Evolutionary conservation across 1,140 invertebrate genomes (phyloP), one percentile per base, ranked within the genome.

Genomic region (Drosophila setifemur): DNA sequence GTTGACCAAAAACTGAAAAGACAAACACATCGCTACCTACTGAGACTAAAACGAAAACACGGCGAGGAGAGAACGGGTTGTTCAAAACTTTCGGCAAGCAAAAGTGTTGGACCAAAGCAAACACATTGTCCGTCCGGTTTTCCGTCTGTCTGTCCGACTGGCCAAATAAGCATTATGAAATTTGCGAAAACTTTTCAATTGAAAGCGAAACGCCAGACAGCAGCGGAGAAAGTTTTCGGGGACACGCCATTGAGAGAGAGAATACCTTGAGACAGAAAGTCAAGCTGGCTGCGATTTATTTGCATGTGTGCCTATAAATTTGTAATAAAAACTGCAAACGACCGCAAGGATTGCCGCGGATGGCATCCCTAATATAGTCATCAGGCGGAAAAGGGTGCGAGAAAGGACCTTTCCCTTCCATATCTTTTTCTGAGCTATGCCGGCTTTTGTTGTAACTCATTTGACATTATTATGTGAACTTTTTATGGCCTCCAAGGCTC

Each of bases 251-350:
- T n/a, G n/a, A n/a, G n/a, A 28, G 18, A 18, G 4, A 29, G 29
- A 19, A 47, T 31, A 53, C 31, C 40, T 43, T 33, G 8, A 25
- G 26, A 68, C 43, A 23, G 47, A 21, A 43, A 42, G 21, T 23
- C 11, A n/a, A n/a, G n/a, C 16, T 21, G 42, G 43, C 48, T 35
- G 71, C 88, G 81, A 89, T 89, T 89, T 89, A 87, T 89, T 82
- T 75, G 70, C 81, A 86, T 87, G 78, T 74, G 82, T 73, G 86
- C 81, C 87, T 89, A 89, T 89, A 89, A 89, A 89, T 89, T 87
- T 71, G 86, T 82, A 86, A 88, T 88, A 88, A 88, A 88, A 88
- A 86, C 69, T 70, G 79, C 58, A 81, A 86, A 77, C 81, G 82
- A 86, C 81, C 82, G 40, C 68, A 76, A 69, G 55, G 75, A 64